A percentile compares a stretch with the other conserved stretches of the same genome.
These are phyloP conservation scores for Diadumene lineata DNA, from an alignment of 92 coral and sea anemone genomes.

Conservation along the genomic window DNA sequence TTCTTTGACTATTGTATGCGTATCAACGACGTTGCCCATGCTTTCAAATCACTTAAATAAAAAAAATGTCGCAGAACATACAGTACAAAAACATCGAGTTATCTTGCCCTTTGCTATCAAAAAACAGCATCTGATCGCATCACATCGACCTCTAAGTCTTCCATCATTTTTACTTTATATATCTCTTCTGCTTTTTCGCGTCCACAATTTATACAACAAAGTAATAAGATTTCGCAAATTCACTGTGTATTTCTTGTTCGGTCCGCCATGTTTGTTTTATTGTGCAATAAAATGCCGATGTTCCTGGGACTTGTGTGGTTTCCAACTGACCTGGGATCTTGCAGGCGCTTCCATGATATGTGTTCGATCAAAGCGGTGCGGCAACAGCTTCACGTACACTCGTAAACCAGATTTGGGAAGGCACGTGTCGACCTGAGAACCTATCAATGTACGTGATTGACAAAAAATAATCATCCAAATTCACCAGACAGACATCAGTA, in stretches of 20 bases:
- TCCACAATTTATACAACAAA: not conserved
- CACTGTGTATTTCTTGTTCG: not conserved
- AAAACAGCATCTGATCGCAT: not conserved
- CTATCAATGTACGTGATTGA: too few relatives aligned
- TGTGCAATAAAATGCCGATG: not conserved
- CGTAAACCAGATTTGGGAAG: too few relatives aligned
- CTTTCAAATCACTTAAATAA: slow-evolving; percentile 7
- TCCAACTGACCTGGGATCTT: too few relatives aligned
- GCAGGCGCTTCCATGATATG: too few relatives aligned
- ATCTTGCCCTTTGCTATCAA: not conserved
- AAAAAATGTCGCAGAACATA: not conserved
- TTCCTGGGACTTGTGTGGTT: too few relatives aligned
- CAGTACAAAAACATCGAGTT: not conserved
- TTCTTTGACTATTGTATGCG: slow-evolving; percentile 52
- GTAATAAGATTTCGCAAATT: not conserved
- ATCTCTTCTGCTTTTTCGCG: not conserved
- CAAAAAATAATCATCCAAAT: too few relatives aligned
- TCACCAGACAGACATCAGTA: too few relatives aligned
- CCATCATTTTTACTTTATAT: not conserved
- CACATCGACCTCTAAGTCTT: not conserved
- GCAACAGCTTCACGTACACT: too few relatives aligned
- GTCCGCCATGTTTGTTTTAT: not conserved
- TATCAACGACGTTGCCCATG: slow-evolving; percentile 73
- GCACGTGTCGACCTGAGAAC: too few relatives aligned
- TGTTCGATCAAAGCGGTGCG: too few relatives aligned